A percentile compares a stretch with the other conserved stretches of the same genome.
These are phyloP conservation scores for Melanotaenia trifasciata DNA, from an alignment of 2,797 vertebrate genomes.

Conservation along the genomic window DNA sequence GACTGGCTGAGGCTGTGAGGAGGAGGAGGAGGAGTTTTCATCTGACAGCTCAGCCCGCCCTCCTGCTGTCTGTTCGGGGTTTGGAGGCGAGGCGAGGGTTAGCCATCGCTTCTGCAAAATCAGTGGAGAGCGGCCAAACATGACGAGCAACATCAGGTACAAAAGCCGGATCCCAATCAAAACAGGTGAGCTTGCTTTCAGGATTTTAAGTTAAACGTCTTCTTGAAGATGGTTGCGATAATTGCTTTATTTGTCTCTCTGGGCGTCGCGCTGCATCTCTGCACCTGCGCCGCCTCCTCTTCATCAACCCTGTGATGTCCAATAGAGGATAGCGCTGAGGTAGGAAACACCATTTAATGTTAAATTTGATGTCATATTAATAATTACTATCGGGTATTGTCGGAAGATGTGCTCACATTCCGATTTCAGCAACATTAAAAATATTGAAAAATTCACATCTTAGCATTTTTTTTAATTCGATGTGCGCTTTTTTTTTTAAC, in stretches of 20 bases:
- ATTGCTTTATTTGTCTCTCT: constrained; percentile 60
- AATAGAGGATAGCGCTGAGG: constrained; percentile 83
- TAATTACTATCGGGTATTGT: background rate
- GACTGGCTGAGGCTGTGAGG: constrained; percentile 38
- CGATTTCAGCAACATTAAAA: background rate
- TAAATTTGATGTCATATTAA: background rate
- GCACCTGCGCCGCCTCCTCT: constrained; percentile 78
- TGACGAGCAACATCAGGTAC: constrained; percentile 92
- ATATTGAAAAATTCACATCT: background rate
- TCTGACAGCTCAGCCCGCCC: constrained; percentile 55
- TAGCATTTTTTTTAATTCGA: background rate
- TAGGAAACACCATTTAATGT: constrained; percentile 53
- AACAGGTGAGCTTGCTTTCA: constrained; percentile 85
- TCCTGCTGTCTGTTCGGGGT: constrained; percentile 45
- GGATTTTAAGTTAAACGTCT: background rate
- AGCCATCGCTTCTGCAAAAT: constrained; percentile 52
- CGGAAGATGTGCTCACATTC: background rate
- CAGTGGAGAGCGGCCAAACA: constrained; percentile 75
- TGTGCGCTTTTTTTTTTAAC: background rate
- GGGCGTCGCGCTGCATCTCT: constrained; percentile 75
- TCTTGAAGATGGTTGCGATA: constrained; percentile 18
- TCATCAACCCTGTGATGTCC: constrained; percentile 57
- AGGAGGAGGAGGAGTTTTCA: constrained; percentile 59
- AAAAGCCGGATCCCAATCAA: constrained; percentile 92
- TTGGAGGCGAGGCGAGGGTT: constrained; percentile 57